Conservation (phyloP, 2,113 vertebrate species). For the Cephalopterus ornatus region DNA sequence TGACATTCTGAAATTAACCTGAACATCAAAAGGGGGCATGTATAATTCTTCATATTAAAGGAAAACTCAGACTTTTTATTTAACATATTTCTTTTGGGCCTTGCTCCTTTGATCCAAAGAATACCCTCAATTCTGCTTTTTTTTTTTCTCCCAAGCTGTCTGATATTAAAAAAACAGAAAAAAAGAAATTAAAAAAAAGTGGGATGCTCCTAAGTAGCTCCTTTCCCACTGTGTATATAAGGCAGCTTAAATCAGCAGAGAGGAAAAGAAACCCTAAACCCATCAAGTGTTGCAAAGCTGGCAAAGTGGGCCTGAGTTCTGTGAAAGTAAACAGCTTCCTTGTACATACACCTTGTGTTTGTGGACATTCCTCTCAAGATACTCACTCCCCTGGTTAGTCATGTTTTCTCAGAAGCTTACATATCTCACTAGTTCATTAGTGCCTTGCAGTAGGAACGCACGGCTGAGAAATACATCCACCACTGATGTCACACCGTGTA, state of each 20-base stretch:
- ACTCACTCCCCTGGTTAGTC: slow-evolving; percentile 8
- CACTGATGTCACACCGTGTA: neutral
- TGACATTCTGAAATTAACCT: neutral
- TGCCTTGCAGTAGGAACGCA: neutral
- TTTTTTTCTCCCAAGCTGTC: neutral
- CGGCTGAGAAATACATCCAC: neutral
- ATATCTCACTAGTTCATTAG: neutral
- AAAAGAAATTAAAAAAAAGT: neutral
- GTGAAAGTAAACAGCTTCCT: neutral
- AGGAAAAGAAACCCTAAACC: neutral
- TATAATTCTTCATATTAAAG: slow-evolving; percentile 22
- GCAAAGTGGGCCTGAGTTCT: neutral
- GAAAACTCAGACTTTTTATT: neutral
- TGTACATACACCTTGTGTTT: neutral
- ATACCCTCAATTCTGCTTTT: neutral
- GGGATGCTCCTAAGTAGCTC: neutral
- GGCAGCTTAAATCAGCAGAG: neutral
- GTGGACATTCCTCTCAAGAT: neutral
- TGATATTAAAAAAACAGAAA: neutral
- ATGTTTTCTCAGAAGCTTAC: slow-evolving; percentile 18
- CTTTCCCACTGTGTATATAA: neutral
- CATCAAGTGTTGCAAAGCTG: neutral
- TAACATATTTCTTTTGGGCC: neutral
- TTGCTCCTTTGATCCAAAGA: slow-evolving; percentile 14
- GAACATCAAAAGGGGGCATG: slow-evolving; percentile 13